These are phyloP conservation scores for Amblyopsis hoosieri DNA, from an alignment of 2,797 vertebrate species.

Conservation along the genomic window DNA sequence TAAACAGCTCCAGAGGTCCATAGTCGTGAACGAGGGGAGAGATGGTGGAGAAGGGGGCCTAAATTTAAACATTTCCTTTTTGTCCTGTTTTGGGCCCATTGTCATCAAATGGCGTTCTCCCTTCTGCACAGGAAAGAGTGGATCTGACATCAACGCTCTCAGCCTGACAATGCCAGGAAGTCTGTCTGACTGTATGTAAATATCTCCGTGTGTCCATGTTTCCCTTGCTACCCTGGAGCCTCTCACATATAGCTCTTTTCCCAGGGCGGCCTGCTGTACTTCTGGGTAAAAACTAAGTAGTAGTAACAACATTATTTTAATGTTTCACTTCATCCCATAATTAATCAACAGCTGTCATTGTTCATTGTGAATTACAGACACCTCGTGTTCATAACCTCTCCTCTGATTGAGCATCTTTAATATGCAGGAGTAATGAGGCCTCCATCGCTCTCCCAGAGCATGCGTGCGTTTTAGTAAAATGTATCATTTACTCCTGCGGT, in stretches of 20 bases:
- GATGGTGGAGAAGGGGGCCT: conserved; percentile 69
- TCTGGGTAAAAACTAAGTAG: conserved; percentile 24
- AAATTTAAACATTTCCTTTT: conserved; percentile 84
- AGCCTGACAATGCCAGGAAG: conserved; percentile 82
- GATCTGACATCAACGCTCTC: conserved; percentile 82
- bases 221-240: conserved; percentile 66
- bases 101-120: conserved; percentile 76
- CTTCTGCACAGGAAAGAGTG: conserved; percentile 83
- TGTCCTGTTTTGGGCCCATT: conserved; percentile 81
- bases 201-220: conserved; percentile 76
- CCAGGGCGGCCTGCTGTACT: conserved; percentile 25
- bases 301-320: conserved; percentile 53
- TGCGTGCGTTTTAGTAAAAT: neutral
- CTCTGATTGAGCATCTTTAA: conserved; percentile 21
- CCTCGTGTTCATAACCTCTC: conserved; percentile 46
- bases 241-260: conserved; percentile 31
- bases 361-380: conserved; percentile 39
- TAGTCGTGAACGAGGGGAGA: conserved; percentile 66
- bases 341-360: conserved; percentile 46
- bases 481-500: neutral
- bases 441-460: neutral
- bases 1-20: conserved; percentile 59
- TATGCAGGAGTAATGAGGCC: neutral
- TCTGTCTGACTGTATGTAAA: conserved; percentile 83
- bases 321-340: conserved; percentile 52